These are phyloP conservation scores for Drosophila gunungcola DNA, from an alignment of 1,140 invertebrate genomes.

Conservation along the genomic window DNA sequence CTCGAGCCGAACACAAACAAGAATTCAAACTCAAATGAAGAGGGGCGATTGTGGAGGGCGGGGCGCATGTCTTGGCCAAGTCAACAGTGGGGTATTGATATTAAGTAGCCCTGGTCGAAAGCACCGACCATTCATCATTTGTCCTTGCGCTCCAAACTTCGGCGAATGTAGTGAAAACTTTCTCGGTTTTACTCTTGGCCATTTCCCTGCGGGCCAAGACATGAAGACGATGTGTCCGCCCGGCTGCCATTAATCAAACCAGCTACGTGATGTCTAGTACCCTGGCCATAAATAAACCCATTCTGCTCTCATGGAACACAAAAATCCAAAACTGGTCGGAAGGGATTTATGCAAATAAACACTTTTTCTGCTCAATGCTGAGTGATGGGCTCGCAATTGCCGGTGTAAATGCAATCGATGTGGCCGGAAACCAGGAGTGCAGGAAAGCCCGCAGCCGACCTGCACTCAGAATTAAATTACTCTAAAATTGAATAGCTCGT, in stretches of 20 bases:
- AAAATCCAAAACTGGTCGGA: constrained; percentile 18
- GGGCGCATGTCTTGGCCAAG: constrained; percentile 28
- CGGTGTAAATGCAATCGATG: constrained; percentile 26
- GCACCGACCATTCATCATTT: constrained; percentile 52
- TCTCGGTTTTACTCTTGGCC: constrained; percentile 39
- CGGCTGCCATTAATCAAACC: constrained; percentile 70
- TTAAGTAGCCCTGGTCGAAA: constrained; percentile 49
- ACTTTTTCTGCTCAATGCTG: constrained; percentile 17
- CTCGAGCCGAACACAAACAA: constrained; percentile 38
- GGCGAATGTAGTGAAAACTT: constrained; percentile 63
- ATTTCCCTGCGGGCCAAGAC: constrained; percentile 38
- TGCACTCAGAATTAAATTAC: background rate
- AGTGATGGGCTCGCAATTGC: constrained; percentile 3
- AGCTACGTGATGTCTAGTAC: constrained; percentile 67
- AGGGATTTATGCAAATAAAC: constrained; percentile 64
- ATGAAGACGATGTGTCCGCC: constrained; percentile 54
- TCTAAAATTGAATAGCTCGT: too few relatives aligned
- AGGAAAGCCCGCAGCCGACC: background rate
- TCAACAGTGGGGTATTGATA: constrained; percentile 55
- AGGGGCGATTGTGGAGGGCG: background rate
- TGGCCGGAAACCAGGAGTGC: constrained; percentile 27
- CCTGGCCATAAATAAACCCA: constrained; percentile 63
- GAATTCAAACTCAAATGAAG: constrained; percentile 16
- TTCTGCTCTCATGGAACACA: constrained; percentile 8
- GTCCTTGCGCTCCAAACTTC: constrained; percentile 30